Conservation (phyloP, 2,888 invertebrate species). For the Phragmatobia fuliginosa region DNA sequence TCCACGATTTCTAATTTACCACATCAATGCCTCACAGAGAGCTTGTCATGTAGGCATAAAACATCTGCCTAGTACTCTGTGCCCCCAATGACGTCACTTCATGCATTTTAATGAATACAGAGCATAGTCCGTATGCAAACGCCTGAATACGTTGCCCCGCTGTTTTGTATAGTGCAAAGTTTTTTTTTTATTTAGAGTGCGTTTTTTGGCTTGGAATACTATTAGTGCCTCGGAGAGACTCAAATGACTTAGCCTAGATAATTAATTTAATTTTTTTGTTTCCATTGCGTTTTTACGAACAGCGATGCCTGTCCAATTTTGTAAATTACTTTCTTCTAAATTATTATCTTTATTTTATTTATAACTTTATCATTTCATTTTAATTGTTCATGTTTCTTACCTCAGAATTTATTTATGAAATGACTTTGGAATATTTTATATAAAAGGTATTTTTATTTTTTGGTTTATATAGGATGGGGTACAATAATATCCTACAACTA, state of each 20-base stretch:
- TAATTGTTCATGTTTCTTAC: too few species aligned
- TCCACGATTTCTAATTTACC: conserved; percentile 19
- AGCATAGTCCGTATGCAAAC: conserved; percentile 65
- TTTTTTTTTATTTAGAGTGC: conserved; percentile 52
- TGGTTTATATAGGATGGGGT: too few species aligned
- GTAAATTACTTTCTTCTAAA: too few species aligned
- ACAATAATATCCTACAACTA: too few species aligned
- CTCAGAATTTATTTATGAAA: too few species aligned
- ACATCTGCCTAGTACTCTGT: conserved; percentile 38
- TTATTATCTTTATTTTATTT: background rate
- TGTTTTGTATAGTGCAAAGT: conserved; percentile 43
- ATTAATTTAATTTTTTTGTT: conserved; percentile 3
- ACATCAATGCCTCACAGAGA: conserved; percentile 27
- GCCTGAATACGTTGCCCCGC: conserved; percentile 61
- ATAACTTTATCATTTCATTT: too few species aligned
- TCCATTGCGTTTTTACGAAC: background rate
- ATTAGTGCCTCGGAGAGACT: conserved; percentile 20
- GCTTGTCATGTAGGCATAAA: conserved; percentile 39
- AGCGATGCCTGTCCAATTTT: background rate
- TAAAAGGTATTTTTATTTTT: too few species aligned
- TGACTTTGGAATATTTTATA: too few species aligned
- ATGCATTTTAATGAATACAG: conserved; percentile 76
- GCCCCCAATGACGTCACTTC: conserved; percentile 44
- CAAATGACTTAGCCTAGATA: conserved; percentile 15
- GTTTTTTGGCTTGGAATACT: conserved; percentile 36